Percentiles rank a stretch among this genome's conserved stretches.
Evolutionary conservation across 2,888 invertebrate species (phyloP).

Genomic region (Syrista parreyssii): DNA sequence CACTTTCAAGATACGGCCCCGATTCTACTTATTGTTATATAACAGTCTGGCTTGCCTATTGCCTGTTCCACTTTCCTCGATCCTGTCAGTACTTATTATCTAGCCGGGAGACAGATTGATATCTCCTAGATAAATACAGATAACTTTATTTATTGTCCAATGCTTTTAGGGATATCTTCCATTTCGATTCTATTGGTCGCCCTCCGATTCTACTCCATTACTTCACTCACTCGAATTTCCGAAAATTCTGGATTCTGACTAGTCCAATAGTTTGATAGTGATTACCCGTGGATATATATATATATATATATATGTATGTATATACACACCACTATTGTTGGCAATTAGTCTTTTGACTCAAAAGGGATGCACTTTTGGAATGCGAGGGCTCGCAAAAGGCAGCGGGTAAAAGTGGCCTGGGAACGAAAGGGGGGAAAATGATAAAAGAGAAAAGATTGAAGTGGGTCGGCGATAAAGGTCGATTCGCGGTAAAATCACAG

Average conservation of each 20-base stretch:
- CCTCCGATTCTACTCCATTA: neutral
- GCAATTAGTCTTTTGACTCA: neutral
- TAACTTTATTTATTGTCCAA: constrained; percentile 59
- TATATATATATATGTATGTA: neutral
- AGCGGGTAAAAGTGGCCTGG: neutral
- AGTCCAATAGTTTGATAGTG: neutral
- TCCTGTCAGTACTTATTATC: neutral
- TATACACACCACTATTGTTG: neutral
- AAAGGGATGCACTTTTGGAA: neutral
- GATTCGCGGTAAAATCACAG: neutral
- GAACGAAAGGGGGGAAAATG: neutral
- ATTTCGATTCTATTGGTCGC: neutral
- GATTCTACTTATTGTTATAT: constrained; percentile 20
- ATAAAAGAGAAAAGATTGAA: neutral
- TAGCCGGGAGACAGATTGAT: constrained; percentile 36
- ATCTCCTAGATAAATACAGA: constrained; percentile 40
- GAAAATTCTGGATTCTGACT: neutral
- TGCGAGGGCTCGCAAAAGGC: neutral
- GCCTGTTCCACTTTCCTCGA: neutral
- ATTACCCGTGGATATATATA: neutral
- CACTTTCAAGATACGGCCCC: constrained; percentile 28
- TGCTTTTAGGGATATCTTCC: constrained; percentile 49
- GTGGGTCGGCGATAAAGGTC: neutral
- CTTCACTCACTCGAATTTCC: neutral
- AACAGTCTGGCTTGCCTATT: neutral